Conservation (phyloP, 2,113 vertebrate species). For the Esox niger region DNA sequence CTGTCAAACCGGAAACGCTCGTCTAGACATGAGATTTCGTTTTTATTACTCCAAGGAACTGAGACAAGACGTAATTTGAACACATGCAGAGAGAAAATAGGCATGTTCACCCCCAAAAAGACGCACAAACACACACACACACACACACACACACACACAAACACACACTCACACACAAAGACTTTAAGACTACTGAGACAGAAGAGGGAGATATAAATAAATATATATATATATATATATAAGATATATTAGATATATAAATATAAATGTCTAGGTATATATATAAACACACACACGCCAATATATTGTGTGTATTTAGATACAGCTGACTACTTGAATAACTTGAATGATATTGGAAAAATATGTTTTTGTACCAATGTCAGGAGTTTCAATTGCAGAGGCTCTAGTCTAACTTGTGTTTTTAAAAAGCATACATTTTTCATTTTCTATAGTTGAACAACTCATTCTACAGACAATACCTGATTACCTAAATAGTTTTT, state of each 20-base stretch:
- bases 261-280: constrained; percentile 35
- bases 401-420: too few relatives aligned
- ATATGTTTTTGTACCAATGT: too few relatives aligned
- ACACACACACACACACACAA: background rate
- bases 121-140: background rate
- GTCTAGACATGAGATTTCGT: constrained; percentile 48
- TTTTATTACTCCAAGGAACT: constrained; percentile 49
- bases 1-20: constrained; percentile 60
- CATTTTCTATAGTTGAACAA: too few relatives aligned
- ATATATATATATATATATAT: constrained; percentile 35
- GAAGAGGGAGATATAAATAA: background rate
- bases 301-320: too few relatives aligned
- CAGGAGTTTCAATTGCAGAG: too few relatives aligned
- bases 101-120: background rate
- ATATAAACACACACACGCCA: too few relatives aligned
- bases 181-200: background rate
- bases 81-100: constrained; percentile 12
- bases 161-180: background rate
- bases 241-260: constrained; percentile 1
- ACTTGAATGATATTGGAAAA: too few relatives aligned
- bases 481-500: too few relatives aligned
- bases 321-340: too few relatives aligned
- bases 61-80: constrained; percentile 45
- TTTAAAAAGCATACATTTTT: too few relatives aligned
- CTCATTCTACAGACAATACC: too few relatives aligned